Conservation (phyloP, 2,797 vertebrate genomes). For the Acrossocheilus wenchowensis region DNA sequence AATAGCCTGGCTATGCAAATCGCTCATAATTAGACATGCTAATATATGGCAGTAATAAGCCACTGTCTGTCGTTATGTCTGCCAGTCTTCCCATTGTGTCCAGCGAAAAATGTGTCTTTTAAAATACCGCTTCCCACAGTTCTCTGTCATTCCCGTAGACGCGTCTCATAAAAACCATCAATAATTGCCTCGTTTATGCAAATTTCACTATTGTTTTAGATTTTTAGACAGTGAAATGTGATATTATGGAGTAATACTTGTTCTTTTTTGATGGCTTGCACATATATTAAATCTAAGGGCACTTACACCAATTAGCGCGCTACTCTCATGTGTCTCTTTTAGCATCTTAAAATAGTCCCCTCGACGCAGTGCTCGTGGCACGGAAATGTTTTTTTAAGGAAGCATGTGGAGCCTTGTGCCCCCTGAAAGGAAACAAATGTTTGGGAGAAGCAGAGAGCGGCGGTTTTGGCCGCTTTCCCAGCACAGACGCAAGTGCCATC, state of each 20-base stretch:
- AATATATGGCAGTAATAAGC: conserved; percentile 64
- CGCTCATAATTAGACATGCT: conserved; percentile 66
- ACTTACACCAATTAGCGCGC: conserved; percentile 47
- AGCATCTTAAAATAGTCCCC: conserved; percentile 55
- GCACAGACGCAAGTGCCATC: conserved; percentile 58
- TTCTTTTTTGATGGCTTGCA: background rate
- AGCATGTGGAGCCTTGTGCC: conserved; percentile 64
- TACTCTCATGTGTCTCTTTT: conserved; percentile 55
- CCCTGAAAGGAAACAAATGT: conserved; percentile 77
- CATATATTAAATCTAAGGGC: conserved; percentile 24
- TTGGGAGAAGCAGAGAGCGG: conserved; percentile 69
- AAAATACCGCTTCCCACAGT: conserved; percentile 53
- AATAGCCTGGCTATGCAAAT: conserved; percentile 59
- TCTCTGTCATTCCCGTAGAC: conserved; percentile 17
- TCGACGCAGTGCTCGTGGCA: conserved; percentile 49
- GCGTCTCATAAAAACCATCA: conserved; percentile 1
- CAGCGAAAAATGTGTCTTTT: conserved; percentile 52
- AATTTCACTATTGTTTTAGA: background rate
- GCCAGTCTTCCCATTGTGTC: conserved; percentile 58
- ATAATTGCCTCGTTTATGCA: conserved; percentile 31
- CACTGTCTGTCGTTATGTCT: conserved; percentile 65
- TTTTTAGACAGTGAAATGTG: background rate
- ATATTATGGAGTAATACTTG: background rate
- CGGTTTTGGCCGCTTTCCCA: conserved; percentile 70
- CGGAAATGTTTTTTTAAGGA: conserved; percentile 57